Evolutionary conservation across 2,888 invertebrate species (phyloP), one percentile per base, ranked within the genome.

Genomic region (Steinernema hermaphroditum): DNA sequence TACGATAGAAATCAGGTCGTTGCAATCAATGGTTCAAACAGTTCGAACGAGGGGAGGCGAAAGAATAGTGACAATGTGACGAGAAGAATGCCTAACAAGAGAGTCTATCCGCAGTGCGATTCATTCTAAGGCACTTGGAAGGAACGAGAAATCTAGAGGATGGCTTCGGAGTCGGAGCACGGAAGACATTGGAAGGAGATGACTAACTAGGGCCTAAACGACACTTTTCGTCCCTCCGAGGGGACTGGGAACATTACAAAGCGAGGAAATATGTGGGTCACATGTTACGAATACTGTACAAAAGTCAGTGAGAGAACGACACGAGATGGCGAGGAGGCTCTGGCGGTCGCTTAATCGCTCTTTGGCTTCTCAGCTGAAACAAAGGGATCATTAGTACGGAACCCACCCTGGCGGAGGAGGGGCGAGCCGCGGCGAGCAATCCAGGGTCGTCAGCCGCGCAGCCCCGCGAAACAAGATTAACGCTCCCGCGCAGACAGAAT

Each of bases 1-100:
- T 62, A 32, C 62, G 62, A 62, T 62, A 62, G 29, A 62, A 62
- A 16, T 62, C 29, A 62, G 34, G 62, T 62, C 62, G 62, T 62
- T 62, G 62, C 62, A 62, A 62, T 46, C 46, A 46, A 9, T 19
- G 16, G 46, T 46, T 46, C 16, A 46, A 46, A 62, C 29, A 62
- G 62, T 62, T 62, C 62, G 62, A 34, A 37, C 6, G 62, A 29
- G 32, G 24, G 19, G 24, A 22, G 50, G 50, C 2, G 46, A 46
- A 62, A 62, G 54, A 54, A 54, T 19, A 2, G 29, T 62, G 62
- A 62, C 16, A 29, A 62, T 62, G 62, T 32, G 54, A 22, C 54
- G 2, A 22, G 27, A 62, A 62, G 62, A 32, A 62, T 62, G 34
- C 62, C 62, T 62, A 62, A 62, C 62, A 62, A 2, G 27, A 24